Evolutionary conservation across 2,113 vertebrate genomes (phyloP).

Genomic region (Clupea harengus): DNA sequence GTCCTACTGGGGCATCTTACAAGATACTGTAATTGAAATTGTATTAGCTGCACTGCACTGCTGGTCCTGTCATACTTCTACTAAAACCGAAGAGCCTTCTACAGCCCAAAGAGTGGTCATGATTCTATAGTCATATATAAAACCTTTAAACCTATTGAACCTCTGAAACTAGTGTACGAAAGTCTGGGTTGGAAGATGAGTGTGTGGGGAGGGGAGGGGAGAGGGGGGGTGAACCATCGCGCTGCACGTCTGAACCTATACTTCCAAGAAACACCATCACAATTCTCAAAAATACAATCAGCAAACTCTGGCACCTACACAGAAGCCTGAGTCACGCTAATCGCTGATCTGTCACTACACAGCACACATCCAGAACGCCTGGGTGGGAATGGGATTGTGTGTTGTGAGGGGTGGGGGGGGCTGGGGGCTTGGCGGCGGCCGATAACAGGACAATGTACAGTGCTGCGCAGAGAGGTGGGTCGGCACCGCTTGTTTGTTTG

Average conservation of each 20-base stretch:
- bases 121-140: neutral
- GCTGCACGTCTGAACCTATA: neutral
- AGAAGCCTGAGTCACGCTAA: neutral
- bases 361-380: too few relatives aligned
- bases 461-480: neutral
- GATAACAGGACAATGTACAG: constrained; percentile 4
- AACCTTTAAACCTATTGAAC: neutral
- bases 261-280: neutral
- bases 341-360: neutral
- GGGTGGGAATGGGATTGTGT: neutral
- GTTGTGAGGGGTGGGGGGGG: neutral
- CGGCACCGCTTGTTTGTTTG: neutral
- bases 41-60: neutral
- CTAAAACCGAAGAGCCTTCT: neutral
- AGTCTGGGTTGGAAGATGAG: too few relatives aligned
- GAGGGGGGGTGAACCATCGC: too few relatives aligned
- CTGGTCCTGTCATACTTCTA: neutral
- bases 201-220: too few relatives aligned
- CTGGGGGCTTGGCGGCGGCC: neutral
- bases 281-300: neutral
- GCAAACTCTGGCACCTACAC: neutral
- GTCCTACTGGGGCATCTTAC: neutral
- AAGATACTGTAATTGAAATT: neutral
- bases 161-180: too few relatives aligned
- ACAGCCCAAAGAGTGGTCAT: neutral